phyloP scores from a whole-genome alignment of 2,888 invertebrate species.

The Mechanitis mazaeus region DNA sequence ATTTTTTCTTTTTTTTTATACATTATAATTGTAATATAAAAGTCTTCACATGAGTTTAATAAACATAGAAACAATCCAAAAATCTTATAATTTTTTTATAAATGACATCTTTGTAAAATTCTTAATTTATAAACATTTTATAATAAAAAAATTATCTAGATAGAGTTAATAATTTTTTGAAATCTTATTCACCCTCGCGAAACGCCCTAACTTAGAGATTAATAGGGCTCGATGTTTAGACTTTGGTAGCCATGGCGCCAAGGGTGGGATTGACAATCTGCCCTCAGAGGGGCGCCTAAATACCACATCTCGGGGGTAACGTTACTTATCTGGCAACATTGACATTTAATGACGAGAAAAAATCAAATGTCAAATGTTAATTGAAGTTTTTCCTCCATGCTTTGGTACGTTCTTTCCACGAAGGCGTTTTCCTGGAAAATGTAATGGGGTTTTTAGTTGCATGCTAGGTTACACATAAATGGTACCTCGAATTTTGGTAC shows the following conservation, averaged over 20 bases:
- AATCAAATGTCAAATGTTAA: constrained; percentile 45
- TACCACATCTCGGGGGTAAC: constrained; percentile 70
- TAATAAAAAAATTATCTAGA: not conserved
- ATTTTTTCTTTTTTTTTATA: too few relatives aligned
- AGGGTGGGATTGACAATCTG: constrained; percentile 60
- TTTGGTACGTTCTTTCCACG: constrained; percentile 7
- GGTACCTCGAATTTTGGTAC: not conserved
- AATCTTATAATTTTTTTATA: not conserved
- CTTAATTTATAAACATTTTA: not conserved
- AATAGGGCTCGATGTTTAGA: constrained; percentile 69
- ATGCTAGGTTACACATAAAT: constrained; percentile 6
- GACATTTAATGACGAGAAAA: constrained; percentile 42
- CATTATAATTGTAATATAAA: too few relatives aligned
- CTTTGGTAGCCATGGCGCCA: constrained; percentile 62
- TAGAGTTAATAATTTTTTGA: constrained; percentile 6
- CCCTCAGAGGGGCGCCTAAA: constrained; percentile 47
- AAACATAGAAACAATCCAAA: not conserved
- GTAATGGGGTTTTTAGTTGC: constrained; percentile 10
- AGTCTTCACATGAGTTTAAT: too few relatives aligned
- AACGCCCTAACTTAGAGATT: constrained; percentile 69
- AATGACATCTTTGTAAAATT: not conserved
- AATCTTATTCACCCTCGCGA: constrained; percentile 47
- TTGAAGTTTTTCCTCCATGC: constrained; percentile 31
- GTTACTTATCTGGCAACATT: constrained; percentile 58
- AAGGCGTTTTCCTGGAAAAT: constrained; percentile 9